Base-by-base conservation (phyloP, 2,797 vertebrate genomes). In the Dermochelys coriacea region DNA sequence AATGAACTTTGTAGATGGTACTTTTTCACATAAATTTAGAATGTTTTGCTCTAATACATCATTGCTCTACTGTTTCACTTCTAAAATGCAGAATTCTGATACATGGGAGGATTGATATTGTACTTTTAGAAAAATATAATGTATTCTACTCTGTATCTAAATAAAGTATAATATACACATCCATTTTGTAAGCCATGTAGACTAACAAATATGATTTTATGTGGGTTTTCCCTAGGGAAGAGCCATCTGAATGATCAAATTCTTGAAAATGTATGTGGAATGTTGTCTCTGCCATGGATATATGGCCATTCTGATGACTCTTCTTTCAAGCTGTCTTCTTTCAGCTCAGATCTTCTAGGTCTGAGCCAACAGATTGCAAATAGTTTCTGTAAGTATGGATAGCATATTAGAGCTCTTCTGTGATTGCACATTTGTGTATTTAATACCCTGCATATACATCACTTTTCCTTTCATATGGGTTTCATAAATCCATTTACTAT, bases 241-340 rank as follows among this genome's bases (percentile, higher is more conserved):
- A 97, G 91, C 90, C 96, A 96, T 51, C 93, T 98, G 81, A 98
- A 98, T 64, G 98, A 98, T 68, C 94, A 97, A 49, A 97, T 99
- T 88, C 98, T 98, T 94, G 97, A 94, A 93, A 98, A 97, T 29
- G 95, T 99, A 84, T 99, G 99, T 97, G 98, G 98, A 61, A 95
- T 99, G 95, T 97, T 99, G 4, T 99, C 99, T 81, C 97, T 99
- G 92, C 99, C 99, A 8, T 99, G 99, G 99, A 98, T 99, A 97
- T 98, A 93, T 92, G 98, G 98, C 41, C 98, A 98, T 96, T 97
- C 96, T 88, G 98, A 98, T 59, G 96, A 97, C 82, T 93, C 96
- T 16, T 98, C 98, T 93, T 98, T 98, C 95, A 98, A 98, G 85
- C 88, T 96, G 57, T 98, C 98, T 54, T 55, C 96, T 21, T 98